Conservation (phyloP, 2,797 vertebrate species). For the Chloroceryle amazona region DNA sequence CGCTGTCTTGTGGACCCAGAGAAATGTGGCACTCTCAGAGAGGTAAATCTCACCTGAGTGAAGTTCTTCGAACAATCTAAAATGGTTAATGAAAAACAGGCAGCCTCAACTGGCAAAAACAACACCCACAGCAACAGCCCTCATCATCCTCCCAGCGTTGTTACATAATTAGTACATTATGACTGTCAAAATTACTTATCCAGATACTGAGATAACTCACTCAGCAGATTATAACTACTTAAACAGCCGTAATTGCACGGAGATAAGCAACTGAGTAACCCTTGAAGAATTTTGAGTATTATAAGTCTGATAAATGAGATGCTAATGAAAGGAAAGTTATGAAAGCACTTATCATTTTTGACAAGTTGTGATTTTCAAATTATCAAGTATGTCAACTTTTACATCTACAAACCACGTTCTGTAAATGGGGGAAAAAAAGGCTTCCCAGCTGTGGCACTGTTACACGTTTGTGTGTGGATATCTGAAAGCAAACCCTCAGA, state of each 20-base stretch:
- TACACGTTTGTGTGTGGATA: neutral
- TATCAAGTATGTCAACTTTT: neutral
- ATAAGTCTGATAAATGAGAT: neutral
- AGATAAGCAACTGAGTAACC: neutral
- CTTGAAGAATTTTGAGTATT: neutral
- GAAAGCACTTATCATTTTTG: neutral
- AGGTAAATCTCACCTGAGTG: neutral
- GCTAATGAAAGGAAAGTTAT: neutral
- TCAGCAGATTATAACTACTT: neutral
- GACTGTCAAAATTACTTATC: slow-evolving; percentile 2
- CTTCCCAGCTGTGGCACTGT: neutral
- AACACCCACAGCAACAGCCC: neutral
- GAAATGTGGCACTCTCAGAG: neutral
- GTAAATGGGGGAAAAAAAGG: neutral
- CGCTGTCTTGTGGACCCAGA: rapidly evolving
- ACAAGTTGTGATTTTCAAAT: neutral
- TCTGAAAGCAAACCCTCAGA: neutral
- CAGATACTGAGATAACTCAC: neutral
- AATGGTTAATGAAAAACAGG: neutral
- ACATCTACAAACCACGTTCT: neutral
- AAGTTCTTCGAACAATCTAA: neutral
- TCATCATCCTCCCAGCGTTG: neutral
- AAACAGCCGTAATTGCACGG: neutral
- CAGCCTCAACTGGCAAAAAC: neutral
- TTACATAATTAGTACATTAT: neutral